Percentiles rank a stretch among this genome's conserved stretches.
phyloP scores from a whole-genome alignment of 2,797 vertebrate species.

The Micrastur ruficollis region DNA sequence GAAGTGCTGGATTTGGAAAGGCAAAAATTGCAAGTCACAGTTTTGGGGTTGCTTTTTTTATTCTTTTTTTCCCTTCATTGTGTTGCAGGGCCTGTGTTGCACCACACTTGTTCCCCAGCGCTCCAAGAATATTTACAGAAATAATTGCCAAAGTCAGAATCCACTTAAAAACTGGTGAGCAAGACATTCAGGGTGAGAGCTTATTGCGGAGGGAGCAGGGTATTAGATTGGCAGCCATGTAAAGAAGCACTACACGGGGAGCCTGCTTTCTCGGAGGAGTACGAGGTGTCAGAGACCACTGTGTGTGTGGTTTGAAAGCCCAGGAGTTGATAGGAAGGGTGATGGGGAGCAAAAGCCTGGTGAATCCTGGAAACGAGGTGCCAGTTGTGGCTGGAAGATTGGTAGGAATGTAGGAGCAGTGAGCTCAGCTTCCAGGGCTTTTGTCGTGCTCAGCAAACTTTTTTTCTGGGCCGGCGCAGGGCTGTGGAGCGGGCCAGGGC shows the following conservation, averaged over 20 bases:
- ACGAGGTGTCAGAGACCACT: rapidly evolving
- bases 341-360: rapidly evolving
- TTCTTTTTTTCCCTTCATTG: not conserved
- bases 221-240: rapidly evolving
- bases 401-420: not conserved
- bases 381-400: not conserved
- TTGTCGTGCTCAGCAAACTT: not conserved
- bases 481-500: not conserved
- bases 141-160: not conserved
- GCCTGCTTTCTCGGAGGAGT: not conserved
- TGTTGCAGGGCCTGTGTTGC: not conserved
- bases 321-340: not conserved
- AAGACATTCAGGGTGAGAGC: not conserved
- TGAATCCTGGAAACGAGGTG: not conserved
- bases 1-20: not conserved
- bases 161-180: not conserved
- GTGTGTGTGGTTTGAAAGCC: not conserved
- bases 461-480: not conserved
- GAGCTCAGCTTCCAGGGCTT: not conserved
- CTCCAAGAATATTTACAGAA: not conserved
- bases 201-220: not conserved
- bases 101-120: not conserved
- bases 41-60: not conserved
- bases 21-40: not conserved
- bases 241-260: rapidly evolving